Base-by-base conservation (phyloP, 1,140 invertebrate genomes). In the Heliconius eleuchia region DNA sequence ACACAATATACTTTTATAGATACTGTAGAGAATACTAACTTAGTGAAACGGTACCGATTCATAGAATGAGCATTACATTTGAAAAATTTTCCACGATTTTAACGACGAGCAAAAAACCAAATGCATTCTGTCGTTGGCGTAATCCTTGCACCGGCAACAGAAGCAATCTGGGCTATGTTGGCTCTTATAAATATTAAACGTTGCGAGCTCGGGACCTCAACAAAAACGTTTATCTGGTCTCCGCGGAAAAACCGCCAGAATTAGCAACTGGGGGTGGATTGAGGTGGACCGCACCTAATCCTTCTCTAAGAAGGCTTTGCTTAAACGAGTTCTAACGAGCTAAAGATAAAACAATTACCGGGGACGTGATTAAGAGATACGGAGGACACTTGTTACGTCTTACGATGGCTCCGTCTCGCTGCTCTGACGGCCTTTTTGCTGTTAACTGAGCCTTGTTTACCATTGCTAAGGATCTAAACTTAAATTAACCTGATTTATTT, bases 241-340 rank as follows among this genome's bases (percentile, higher is more conserved):
- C 86, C 86, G 87, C 87, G 86, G 92, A 94, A 94, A 94, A 93
- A 94, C 91, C 90, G 83, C 86, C 88, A 89, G 91, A 93, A 94
- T 94, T 94, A 94, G 92, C 92, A 91, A 89, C 87, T 87, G 87
- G 91, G 91, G 92, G 88, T 90, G 90, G 92, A 93, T 94, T 93
- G 92, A 89, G 89, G 91, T 88, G 89, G 91, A 90, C 92, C 92
- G 89, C 93, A 91, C 89, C 92, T 93, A 94, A 94, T 94, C 93
- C 92, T 92, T 92, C 92, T 89, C 91, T 94, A 94, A 94, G 93
- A 93, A 93, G 93, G 91, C 93, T 94, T 93, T 94, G 89, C 93
- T 94, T 93, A 94, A 94, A 93, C 92, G 93, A 94, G 91, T 94
- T 92, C 93, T 94, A 94, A 94, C 93, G 92, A 94, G 91, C 93